Base-by-base conservation (phyloP, 2,113 vertebrate genomes). In the Neodon shergylaensis region DNA sequence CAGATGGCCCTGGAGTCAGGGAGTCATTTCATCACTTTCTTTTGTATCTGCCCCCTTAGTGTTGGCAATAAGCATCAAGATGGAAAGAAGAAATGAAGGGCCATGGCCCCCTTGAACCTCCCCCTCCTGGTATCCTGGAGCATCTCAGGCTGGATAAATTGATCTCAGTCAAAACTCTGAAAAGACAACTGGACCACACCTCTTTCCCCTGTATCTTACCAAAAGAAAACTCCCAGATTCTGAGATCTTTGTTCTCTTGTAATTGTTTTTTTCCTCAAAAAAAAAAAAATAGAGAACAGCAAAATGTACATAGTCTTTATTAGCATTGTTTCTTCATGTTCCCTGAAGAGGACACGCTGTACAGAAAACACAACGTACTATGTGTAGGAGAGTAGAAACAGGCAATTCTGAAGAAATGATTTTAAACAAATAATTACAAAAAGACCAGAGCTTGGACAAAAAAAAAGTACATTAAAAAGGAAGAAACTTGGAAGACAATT, bases 351-450 rank as follows among this genome's bases (percentile, higher is more conserved):
- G 93, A 97, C 96, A 78, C 5, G 5, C 68, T 88, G 97, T 97
- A 73, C 96, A 92, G 68, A 78, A 96, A 76, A 94, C 95, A 96
- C 63, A 47, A 68, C 92, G 78, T 90, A 13, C 74, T 52, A 9
- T 72, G 17, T 92, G 90, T n/a, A 91, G 42, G 44, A 63, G 26
- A 89, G 12, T 4, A 63, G 63, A 97, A 97, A 88, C 93, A 97
- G 93, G 81, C 86, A 74, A 89, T 88, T 94, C 77, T 70, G 73
- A 91, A 97, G 96, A 95, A 95, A 89, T 31, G 7, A 82, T 88
- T 97, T 95, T 85, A 94, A 93, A 95, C 72, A 97, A 97, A 93
- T 88, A 96, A 97, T 84, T 94, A 68, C 88, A 66, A 11, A 82
- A 95, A 92, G 85, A 90, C 94, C 61, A 96, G 52, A 92, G 79